Base-by-base conservation (phyloP, 2,797 vertebrate species). In the Neosilurus hyrtlii region DNA sequence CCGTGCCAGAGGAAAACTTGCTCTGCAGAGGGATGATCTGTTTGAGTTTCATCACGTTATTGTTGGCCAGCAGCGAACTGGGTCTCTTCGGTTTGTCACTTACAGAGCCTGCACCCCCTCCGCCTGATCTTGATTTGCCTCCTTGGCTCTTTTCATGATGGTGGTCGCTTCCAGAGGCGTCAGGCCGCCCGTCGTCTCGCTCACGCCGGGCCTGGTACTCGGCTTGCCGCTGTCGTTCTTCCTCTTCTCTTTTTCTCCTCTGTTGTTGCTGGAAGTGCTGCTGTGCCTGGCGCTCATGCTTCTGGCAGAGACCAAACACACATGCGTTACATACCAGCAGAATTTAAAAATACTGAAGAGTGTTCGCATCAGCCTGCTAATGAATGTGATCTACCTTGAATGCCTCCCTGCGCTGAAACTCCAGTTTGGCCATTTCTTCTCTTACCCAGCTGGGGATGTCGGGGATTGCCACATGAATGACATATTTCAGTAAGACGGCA, bases 1-100 rank as follows among this genome's bases (percentile, higher is more conserved):
- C 89, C 0, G 94, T 90, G 16, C 95, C 91, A 0, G 97, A 96
- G 82, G 97, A 95, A 89, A 99, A 98, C 86, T 97, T 97, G 82
- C 95, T 95, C 93, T 99, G 98, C 84, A 99, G 89, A 0, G 98
- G 98, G 90, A 99, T 98, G 92, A 99, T 99, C 93, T 99, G 98
- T 90, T 98, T 98, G 56, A 99, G 93, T 93, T 98, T 98, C 95
- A 99, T 93, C 89, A 99, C 98, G 0, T 99, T 99, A 88, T 99
- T 99, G 91, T 96, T 97, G 57, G 96, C 96, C 91, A 99, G 84
- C 62, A 99, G 95, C 2, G 97, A 98, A 87, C 96, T 98, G n/a
- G 98, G 98, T 30, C 97, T 92, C 89, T 97, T 98, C 91, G 97
- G 97, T 54, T 98, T 97, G 86, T 99, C 98, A 0, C 94, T 89